phyloP scores from a whole-genome alignment of 2,113 vertebrate species.

The Phalacrocorax brasilianus region DNA sequence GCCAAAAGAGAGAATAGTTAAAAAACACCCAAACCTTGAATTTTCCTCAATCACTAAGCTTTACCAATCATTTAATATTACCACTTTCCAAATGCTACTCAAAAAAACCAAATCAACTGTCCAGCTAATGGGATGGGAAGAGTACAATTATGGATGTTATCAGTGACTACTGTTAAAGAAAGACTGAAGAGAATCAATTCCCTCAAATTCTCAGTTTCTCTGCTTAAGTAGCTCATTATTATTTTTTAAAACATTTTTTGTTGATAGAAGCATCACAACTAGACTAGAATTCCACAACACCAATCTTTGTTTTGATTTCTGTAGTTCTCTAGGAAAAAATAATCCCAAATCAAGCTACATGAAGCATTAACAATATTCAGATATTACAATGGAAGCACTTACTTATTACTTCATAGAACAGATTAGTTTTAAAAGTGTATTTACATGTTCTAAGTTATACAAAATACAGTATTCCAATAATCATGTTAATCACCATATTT shows the following conservation, averaged over 20 bases:
- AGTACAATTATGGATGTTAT: neutral
- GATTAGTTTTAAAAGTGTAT: slow-evolving; percentile 70
- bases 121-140: neutral
- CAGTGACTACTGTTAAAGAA: slow-evolving; percentile 18
- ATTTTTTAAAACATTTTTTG: slow-evolving; percentile 33
- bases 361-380: slow-evolving; percentile 67
- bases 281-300: slow-evolving; percentile 65
- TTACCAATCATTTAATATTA: neutral
- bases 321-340: slow-evolving; percentile 43
- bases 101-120: neutral
- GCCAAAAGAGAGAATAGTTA: neutral
- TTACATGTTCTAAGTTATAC: slow-evolving; percentile 67
- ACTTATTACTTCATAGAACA: slow-evolving; percentile 69
- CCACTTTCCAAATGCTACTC: neutral
- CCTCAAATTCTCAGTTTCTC: slow-evolving; percentile 51
- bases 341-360: slow-evolving; percentile 65
- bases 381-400: slow-evolving; percentile 70
- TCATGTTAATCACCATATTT: slow-evolving; percentile 57
- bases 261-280: slow-evolving; percentile 61
- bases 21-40: neutral
- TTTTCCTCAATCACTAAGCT: neutral
- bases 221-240: slow-evolving; percentile 35
- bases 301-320: slow-evolving; percentile 62
- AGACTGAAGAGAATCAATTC: slow-evolving; percentile 13
- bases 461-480: slow-evolving; percentile 72